phyloP scores from a whole-genome alignment of 2,797 vertebrate species.

The Schizopygopsis pylzovi region DNA sequence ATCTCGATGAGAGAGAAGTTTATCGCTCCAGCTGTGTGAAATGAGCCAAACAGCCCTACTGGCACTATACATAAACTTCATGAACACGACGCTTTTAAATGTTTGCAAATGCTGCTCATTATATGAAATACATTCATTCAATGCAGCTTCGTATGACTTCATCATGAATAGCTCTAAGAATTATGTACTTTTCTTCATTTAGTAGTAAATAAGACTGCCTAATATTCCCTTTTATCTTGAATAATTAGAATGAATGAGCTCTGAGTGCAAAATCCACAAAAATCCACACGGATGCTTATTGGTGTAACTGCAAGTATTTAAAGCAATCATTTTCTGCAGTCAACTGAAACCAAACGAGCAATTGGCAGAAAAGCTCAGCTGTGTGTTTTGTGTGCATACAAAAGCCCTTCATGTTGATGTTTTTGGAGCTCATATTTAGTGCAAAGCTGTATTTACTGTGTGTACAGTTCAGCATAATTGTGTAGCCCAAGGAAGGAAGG shows the following conservation, averaged over 20 bases:
- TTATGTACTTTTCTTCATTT: background rate
- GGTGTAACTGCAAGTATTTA: background rate
- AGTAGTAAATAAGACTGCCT: background rate
- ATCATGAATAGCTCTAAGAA: background rate
- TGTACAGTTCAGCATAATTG: slow-evolving; percentile 58
- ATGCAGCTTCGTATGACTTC: background rate
- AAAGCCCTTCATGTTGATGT: background rate
- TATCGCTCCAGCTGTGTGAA: background rate
- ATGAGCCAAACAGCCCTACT: background rate
- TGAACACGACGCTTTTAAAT: background rate
- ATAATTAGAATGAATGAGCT: background rate
- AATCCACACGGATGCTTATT: background rate
- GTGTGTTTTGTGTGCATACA: slow-evolving; percentile 8
- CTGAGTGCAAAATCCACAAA: background rate
- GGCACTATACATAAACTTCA: background rate
- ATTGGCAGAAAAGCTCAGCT: background rate
- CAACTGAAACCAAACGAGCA: slow-evolving; percentile 3
- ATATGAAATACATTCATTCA: background rate
- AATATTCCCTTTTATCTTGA: background rate
- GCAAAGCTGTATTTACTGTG: slow-evolving; percentile 61
- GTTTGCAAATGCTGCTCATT: background rate
- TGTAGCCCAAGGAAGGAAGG: slow-evolving; percentile 48
- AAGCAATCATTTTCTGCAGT: background rate
- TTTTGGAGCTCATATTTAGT: slow-evolving; percentile 57
- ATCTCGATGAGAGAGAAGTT: slow-evolving; percentile 6